phyloP scores from a whole-genome alignment of 2,888 invertebrate genomes.

The Eupithecia inturbata region DNA sequence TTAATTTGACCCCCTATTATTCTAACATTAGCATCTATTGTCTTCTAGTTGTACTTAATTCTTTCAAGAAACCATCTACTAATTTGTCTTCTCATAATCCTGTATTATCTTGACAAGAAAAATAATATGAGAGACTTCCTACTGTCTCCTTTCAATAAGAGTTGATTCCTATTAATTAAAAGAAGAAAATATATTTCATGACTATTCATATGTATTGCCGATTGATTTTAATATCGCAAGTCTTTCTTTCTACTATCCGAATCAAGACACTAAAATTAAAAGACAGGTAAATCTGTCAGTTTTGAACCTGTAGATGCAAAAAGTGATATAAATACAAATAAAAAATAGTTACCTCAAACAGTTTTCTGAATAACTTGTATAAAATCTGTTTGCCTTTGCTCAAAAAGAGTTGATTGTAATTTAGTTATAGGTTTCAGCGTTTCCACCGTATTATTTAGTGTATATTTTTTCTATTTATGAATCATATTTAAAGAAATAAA shows the following conservation, averaged over 20 bases:
- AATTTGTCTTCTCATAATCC: neutral
- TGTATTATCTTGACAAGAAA: neutral
- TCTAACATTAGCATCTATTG: neutral
- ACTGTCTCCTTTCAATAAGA: neutral
- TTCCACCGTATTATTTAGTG: slow-evolving; percentile 74
- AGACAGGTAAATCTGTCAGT: neutral
- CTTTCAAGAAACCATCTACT: neutral
- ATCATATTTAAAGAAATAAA: slow-evolving; percentile 75
- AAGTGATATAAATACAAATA: neutral
- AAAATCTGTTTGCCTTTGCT: slow-evolving; percentile 74
- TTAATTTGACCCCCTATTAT: neutral
- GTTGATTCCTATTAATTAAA: neutral
- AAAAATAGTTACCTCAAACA: slow-evolving; percentile 4
- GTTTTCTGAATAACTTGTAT: slow-evolving; percentile 14
- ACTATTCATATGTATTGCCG: neutral
- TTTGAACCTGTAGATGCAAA: neutral
- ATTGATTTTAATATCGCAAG: neutral
- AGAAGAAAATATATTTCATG: neutral
- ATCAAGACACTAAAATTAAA: neutral
- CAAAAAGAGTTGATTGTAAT: slow-evolving; percentile 62
- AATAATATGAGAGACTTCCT: neutral
- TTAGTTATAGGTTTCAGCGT: slow-evolving; percentile 56
- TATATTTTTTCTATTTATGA: slow-evolving; percentile 76
- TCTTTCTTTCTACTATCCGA: neutral
- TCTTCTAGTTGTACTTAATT: neutral